phyloP scores from a whole-genome alignment of 2,888 invertebrate species.

The Congeria kusceri region DNA sequence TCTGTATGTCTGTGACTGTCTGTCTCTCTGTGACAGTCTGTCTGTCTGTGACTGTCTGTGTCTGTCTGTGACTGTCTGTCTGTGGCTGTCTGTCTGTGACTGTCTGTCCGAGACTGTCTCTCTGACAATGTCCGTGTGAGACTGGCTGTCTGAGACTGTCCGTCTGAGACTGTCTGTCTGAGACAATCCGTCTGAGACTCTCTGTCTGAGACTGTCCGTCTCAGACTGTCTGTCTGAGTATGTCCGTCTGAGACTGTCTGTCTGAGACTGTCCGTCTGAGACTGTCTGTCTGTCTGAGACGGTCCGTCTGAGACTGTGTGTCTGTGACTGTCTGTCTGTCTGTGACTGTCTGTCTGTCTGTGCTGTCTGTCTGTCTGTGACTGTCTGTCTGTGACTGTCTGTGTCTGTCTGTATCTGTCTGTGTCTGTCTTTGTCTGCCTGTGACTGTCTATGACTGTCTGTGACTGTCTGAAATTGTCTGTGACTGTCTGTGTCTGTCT shows the following conservation, averaged over 20 bases:
- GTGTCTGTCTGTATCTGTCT: too few relatives aligned
- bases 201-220: background rate
- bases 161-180: background rate
- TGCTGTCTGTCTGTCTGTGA: background rate
- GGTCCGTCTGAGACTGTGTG: background rate
- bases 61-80: too few relatives aligned
- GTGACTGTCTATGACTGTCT: too few relatives aligned
- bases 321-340: constrained; percentile 8
- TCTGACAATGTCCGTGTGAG: background rate
- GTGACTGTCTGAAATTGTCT: too few relatives aligned
- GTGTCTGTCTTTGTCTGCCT: too few relatives aligned
- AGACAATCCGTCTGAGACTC: background rate
- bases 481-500: too few relatives aligned
- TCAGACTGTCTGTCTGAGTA: background rate
- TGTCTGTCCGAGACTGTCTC: background rate
- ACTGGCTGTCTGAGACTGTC: background rate
- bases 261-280: too few relatives aligned
- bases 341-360: constrained; percentile 17
- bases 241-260: background rate
- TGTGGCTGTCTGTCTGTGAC: background rate
- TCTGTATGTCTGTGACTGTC: constrained; percentile 20
- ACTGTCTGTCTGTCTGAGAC: background rate
- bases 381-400: too few relatives aligned
- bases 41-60: constrained; percentile 3
- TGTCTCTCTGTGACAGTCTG: constrained; percentile 7